phyloP scores from a whole-genome alignment of 2,797 vertebrate species.

The Tragelaphus eurycerus region DNA sequence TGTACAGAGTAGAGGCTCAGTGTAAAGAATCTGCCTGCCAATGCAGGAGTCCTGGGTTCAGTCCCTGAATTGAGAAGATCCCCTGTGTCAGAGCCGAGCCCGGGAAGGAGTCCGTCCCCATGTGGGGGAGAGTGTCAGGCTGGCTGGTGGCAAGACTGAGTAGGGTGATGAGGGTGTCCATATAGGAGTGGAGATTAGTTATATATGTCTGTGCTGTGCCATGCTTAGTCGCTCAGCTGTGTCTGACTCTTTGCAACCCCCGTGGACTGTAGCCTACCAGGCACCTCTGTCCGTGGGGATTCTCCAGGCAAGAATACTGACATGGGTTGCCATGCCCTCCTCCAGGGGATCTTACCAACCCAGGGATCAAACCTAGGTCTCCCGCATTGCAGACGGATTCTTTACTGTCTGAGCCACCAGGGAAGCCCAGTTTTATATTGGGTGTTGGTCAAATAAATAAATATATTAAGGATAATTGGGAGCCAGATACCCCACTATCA shows the following conservation, averaged over 20 bases:
- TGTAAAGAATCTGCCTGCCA: background rate
- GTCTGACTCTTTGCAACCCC: background rate
- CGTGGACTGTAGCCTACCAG: background rate
- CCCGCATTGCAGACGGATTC: background rate
- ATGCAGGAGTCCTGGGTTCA: background rate
- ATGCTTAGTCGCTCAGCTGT: accelerated
- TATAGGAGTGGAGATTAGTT: background rate
- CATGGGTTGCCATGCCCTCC: background rate
- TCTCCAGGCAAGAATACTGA: background rate
- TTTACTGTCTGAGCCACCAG: background rate
- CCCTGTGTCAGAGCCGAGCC: background rate
- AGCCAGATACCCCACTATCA: background rate
- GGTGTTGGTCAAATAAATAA: background rate
- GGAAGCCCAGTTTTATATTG: background rate
- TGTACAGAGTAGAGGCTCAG: background rate
- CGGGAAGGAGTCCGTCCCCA: background rate
- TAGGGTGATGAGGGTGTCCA: background rate
- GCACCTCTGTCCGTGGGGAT: background rate
- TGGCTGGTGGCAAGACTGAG: background rate
- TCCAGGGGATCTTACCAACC: background rate
- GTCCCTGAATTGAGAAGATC: background rate
- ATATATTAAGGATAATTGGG: background rate
- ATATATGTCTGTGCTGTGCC: background rate
- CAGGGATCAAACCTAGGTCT: background rate
- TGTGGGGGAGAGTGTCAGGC: background rate